Percentiles rank a stretch among this genome's conserved stretches.
Conservation (phyloP, 2,888 invertebrate species). For the Caenorhabditis zanzibari region DNA sequence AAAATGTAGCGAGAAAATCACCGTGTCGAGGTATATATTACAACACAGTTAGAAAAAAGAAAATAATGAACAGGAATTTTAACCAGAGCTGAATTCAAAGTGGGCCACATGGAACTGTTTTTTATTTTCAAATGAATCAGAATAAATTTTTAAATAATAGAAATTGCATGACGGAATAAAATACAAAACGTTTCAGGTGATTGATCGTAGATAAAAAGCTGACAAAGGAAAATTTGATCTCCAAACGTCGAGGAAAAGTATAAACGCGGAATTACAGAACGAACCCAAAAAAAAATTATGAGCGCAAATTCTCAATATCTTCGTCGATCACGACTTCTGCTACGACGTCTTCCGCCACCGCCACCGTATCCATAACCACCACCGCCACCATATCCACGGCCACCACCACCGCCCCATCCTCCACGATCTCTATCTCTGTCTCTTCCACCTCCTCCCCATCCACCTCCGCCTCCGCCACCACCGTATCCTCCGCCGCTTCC, state of each 20-base stretch:
- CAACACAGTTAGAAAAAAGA: background rate
- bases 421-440: slow-evolving; percentile 68
- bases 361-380: slow-evolving; percentile 44
- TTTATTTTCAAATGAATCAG: background rate
- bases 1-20: too few relatives aligned
- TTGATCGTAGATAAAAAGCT: background rate
- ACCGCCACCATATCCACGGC: slow-evolving; percentile 30
- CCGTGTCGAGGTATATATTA: too few relatives aligned
- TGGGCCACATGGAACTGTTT: background rate
- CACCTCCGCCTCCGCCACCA: slow-evolving; percentile 54
- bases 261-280: background rate
- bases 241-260: background rate
- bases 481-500: slow-evolving; percentile 71
- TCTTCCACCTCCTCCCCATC: slow-evolving; percentile 56
- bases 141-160: background rate
- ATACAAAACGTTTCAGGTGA: background rate
- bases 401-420: slow-evolving; percentile 57
- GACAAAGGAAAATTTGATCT: slow-evolving; percentile 12
- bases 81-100: background rate
- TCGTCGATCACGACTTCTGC: slow-evolving; percentile 60
- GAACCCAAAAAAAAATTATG: background rate
- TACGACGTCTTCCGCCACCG: slow-evolving; percentile 54
- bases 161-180: slow-evolving; percentile 1
- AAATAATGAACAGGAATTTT: background rate
- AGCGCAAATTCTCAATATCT: slow-evolving; percentile 39